A percentile compares a stretch with the other conserved stretches of the same genome.
phyloP scores from a whole-genome alignment of 2,888 invertebrate species.

The Andrena minutula region DNA sequence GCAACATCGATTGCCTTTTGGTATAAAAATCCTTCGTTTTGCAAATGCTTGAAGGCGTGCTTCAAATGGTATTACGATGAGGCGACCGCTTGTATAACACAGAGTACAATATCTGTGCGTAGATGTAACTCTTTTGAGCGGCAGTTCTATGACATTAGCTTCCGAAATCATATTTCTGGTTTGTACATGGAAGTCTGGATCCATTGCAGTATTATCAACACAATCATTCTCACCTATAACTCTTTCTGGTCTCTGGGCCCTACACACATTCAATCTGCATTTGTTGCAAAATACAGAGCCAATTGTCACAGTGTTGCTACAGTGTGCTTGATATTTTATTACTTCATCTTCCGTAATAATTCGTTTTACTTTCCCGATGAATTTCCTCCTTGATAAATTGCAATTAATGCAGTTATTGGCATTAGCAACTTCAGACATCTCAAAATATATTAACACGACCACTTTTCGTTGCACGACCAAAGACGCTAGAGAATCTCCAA shows the following conservation, averaged over 20 bases:
- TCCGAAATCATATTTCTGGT: neutral
- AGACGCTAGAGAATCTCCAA: no score
- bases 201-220: slow-evolving; percentile 24
- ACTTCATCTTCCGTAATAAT: neutral
- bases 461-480: no score
- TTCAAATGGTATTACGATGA: no score
- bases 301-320: slow-evolving; percentile 2
- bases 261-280: neutral
- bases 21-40: no score
- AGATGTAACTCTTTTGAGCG: neutral
- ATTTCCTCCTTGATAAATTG: neutral
- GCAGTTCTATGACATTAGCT: neutral
- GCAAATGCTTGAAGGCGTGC: no score
- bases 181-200: neutral
- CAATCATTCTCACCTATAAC: neutral
- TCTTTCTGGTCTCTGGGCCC: neutral
- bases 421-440: neutral
- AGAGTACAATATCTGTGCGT: slow-evolving; percentile 6
- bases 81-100: neutral
- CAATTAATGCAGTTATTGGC: neutral
- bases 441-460: no score
- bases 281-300: slow-evolving; percentile 1
- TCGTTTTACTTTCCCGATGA: neutral
- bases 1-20: no score
- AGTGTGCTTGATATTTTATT: neutral